These are phyloP conservation scores for Sebastes wilsoni DNA, from an alignment of 2,797 vertebrate genomes.

Conservation along the genomic window DNA sequence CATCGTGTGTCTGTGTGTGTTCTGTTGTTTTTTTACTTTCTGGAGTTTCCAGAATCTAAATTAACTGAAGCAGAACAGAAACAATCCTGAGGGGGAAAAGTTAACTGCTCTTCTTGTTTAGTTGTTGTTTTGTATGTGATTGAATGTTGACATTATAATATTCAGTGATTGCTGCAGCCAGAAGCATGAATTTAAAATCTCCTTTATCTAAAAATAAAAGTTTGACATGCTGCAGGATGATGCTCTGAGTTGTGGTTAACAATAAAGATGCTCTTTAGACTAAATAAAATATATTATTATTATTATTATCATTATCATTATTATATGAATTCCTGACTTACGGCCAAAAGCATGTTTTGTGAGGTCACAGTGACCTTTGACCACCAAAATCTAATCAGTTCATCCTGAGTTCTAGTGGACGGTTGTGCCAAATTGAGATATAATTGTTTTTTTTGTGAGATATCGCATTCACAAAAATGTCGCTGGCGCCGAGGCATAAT, in stretches of 20 bases:
- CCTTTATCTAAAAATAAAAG: neutral
- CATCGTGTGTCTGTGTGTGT: neutral
- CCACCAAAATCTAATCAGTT: too few relatives aligned
- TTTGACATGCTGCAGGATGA: neutral
- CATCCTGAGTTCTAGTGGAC: too few relatives aligned
- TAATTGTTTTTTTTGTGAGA: too few relatives aligned
- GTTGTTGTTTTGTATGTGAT: neutral
- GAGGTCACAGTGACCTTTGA: too few relatives aligned
- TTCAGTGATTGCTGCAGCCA: neutral
- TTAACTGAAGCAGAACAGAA: constrained; percentile 4
- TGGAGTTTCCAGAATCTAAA: neutral
- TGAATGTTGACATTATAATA: neutral
- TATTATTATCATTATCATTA: too few relatives aligned
- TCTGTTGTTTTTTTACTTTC: neutral
- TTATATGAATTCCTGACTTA: too few relatives aligned
- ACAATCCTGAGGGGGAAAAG: neutral
- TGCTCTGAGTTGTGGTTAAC: neutral
- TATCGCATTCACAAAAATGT: too few relatives aligned
- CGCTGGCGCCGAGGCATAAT: too few relatives aligned
- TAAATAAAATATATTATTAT: too few relatives aligned
- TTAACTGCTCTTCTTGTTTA: neutral
- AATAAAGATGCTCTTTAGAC: too few relatives aligned
- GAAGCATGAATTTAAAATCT: neutral
- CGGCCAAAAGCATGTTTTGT: too few relatives aligned
- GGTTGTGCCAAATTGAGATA: too few relatives aligned